Evolutionary conservation across 2,113 vertebrate species (phyloP).

Genomic region (Megatriorchis doriae): DNA sequence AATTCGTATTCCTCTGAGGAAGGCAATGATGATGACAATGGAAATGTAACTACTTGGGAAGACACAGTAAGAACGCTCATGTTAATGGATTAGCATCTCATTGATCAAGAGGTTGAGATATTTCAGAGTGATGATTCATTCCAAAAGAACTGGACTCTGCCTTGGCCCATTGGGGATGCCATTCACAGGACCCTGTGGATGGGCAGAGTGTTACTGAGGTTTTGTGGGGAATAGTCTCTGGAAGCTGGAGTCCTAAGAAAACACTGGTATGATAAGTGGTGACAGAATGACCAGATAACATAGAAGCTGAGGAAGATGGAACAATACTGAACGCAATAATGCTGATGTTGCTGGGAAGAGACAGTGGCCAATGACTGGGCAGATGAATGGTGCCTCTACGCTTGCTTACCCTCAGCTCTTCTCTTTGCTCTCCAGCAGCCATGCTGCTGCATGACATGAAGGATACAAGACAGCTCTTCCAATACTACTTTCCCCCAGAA

Average conservation of each 20-base stretch:
- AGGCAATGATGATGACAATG: background rate
- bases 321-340: rapidly evolving
- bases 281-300: background rate
- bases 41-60: background rate
- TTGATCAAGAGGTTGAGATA: background rate
- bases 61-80: rapidly evolving
- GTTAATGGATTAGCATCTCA: background rate
- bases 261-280: rapidly evolving
- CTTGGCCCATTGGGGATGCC: rapidly evolving
- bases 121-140: background rate
- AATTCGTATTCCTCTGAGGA: background rate
- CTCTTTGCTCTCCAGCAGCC: background rate
- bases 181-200: background rate
- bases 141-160: background rate
- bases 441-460: background rate
- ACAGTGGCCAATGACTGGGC: rapidly evolving
- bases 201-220: background rate
- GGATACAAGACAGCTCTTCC: background rate
- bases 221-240: background rate
- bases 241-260: background rate
- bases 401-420: background rate
- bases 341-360: background rate
- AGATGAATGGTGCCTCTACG: rapidly evolving
- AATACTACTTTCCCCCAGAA: background rate
- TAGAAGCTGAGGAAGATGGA: background rate